Evolutionary conservation across 2,888 invertebrate genomes (phyloP).

Genomic region (Quadroppia sp.): DNA sequence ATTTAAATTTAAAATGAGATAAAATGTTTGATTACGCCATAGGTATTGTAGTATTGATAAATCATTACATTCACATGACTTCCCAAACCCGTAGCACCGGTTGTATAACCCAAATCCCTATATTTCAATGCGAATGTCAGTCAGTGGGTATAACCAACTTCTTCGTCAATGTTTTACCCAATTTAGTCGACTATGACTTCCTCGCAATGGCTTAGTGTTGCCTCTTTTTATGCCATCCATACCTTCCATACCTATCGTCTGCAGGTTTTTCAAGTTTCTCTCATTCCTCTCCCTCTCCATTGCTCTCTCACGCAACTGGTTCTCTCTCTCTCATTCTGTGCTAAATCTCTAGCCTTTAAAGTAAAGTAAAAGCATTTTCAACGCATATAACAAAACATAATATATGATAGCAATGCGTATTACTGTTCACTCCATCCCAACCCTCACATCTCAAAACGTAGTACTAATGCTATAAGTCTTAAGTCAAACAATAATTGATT

Average conservation of each 20-base stretch:
- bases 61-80: conserved; percentile 23
- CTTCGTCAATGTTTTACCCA: not conserved
- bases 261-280: conserved; percentile 27
- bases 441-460: too few relatives aligned
- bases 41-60: conserved; percentile 20
- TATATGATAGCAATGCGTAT: not conserved
- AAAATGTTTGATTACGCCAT: not conserved
- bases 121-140: conserved; percentile 37
- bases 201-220: not conserved
- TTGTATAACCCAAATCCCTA: conserved; percentile 31
- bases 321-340: conserved; percentile 14
- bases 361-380: conserved; percentile 25
- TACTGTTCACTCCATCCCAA: not conserved
- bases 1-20: too few relatives aligned
- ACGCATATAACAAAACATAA: not conserved
- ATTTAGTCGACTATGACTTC: conserved; percentile 14
- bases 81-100: conserved; percentile 19
- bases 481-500: too few relatives aligned
- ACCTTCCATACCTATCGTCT: not conserved
- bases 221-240: not conserved
- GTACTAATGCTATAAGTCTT: too few relatives aligned
- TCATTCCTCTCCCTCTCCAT: conserved; percentile 5
- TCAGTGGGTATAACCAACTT: conserved; percentile 13
- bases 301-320: conserved; percentile 25
- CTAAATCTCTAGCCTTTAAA: conserved; percentile 1